Evolutionary conservation across 2,113 vertebrate genomes (phyloP).

Genomic region (Arothron firmamentum): DNA sequence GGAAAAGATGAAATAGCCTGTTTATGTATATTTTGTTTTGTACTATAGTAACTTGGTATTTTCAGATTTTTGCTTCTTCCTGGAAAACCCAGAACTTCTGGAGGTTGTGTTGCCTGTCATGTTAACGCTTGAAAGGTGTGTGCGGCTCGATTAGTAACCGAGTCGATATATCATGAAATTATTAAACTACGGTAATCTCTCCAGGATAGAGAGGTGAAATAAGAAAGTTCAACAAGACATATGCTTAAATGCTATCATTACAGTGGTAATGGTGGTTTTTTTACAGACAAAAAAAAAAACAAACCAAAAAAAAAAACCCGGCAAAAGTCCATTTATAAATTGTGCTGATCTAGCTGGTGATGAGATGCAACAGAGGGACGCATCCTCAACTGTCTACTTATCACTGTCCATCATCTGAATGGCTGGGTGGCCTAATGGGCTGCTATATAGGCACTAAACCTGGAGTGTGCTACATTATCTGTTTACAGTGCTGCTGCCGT

Average conservation of each 20-base stretch:
- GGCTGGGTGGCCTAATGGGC: slow-evolving; percentile 68
- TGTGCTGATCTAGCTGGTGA: slow-evolving; percentile 41
- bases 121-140: no score
- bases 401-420: slow-evolving; percentile 70
- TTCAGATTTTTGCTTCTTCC: background rate
- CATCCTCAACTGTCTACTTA: slow-evolving; percentile 55
- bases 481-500: slow-evolving; percentile 74
- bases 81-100: no score
- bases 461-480: slow-evolving; percentile 73
- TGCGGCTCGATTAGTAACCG: no score
- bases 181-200: no score
- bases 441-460: slow-evolving; percentile 55
- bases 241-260: no score
- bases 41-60: background rate
- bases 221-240: no score
- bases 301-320: no score
- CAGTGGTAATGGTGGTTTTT: background rate
- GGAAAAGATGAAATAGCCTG: slow-evolving; percentile 3
- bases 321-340: background rate
- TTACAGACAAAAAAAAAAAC: background rate
- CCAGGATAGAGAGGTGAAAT: no score
- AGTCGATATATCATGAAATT: no score
- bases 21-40: slow-evolving; percentile 1
- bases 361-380: slow-evolving; percentile 55
- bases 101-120: no score